These are phyloP conservation scores for Camponotus fellah DNA, from an alignment of 2,888 invertebrate species.

Conservation along the genomic window DNA sequence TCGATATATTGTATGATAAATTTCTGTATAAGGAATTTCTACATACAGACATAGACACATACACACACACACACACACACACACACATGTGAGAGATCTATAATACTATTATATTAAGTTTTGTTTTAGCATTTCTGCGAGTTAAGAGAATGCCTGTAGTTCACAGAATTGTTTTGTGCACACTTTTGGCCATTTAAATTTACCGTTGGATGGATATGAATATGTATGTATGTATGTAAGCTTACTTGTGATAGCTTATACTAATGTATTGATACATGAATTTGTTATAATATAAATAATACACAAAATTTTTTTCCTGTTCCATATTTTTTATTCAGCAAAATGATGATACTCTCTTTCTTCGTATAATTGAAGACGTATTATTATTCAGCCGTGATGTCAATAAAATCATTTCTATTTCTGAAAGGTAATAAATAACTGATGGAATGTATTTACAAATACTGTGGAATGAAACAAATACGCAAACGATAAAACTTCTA, in stretches of 20 bases:
- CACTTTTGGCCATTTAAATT: slow-evolving; percentile 38
- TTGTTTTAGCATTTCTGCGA: slow-evolving; percentile 43
- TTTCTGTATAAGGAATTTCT: slow-evolving; percentile 27
- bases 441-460: slow-evolving; percentile 12
- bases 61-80: background rate
- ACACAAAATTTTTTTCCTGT: slow-evolving; percentile 48
- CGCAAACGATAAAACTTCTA: slow-evolving; percentile 5
- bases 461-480: background rate
- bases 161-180: slow-evolving; percentile 46
- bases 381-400: slow-evolving; percentile 6
- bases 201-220: slow-evolving; percentile 42
- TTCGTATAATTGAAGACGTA: slow-evolving; percentile 25
- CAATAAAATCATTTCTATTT: slow-evolving; percentile 16
- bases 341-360: slow-evolving; percentile 41
- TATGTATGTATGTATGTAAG: slow-evolving; percentile 51
- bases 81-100: background rate
- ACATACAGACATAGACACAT: background rate
- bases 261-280: slow-evolving; percentile 59
- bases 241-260: slow-evolving; percentile 60
- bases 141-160: slow-evolving; percentile 33
- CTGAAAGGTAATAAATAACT: slow-evolving; percentile 11
- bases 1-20: slow-evolving; percentile 38
- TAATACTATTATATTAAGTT: slow-evolving; percentile 38
- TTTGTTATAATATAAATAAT: slow-evolving; percentile 60
- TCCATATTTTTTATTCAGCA: slow-evolving; percentile 39